Evolutionary conservation across 2,888 invertebrate species (phyloP), one percentile per base, ranked within the genome.

Genomic region (Xanthia icteritia): DNA sequence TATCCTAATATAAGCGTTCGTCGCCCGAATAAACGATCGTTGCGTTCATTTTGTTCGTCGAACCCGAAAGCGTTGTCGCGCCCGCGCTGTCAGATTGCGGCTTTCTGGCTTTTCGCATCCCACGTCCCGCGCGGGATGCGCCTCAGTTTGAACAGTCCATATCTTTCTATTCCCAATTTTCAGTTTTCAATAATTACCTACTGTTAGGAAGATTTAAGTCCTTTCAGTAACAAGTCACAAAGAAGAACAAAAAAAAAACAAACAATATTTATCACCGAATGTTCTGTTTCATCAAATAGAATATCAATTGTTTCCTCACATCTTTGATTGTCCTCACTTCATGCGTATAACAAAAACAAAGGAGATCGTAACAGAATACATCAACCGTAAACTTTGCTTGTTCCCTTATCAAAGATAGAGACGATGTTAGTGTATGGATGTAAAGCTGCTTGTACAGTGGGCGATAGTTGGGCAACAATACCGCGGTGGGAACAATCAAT

Each of bases 321-420:
- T 89, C 77, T 85, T 86, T 88, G 91, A 89, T 90, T 88, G 88
- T 86, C 79, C 67, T 87, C 84, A 84, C 86, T 88, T 84, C 87
- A 87, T 84, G 89, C 88, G 89, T 89, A 86, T 88, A 89, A 90
- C 89, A 88, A 92, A 90, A 92, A 92, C 90, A 92, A 90, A 91
- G 88, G 87, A 89, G 88, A 90, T 90, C 92, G 88, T 92, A 92
- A 88, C 88, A 88, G 85, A 87, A 88, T 83, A 90, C 84, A 91
- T 91, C 90, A 89, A 86, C 89, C 90, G 91, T 90, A 90, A 92
- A 92, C 87, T 90, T 90, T 90, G 89, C 91, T 90, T 90, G 91
- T 88, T 86, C 87, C 84, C 89, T 89, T 85, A 90, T 90, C 92
- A 92, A 86, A 79, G 77, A 79, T 82, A 79, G 85, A 77, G 75